Conservation (phyloP, 2,888 invertebrate species). For the Amorpha juglandis region DNA sequence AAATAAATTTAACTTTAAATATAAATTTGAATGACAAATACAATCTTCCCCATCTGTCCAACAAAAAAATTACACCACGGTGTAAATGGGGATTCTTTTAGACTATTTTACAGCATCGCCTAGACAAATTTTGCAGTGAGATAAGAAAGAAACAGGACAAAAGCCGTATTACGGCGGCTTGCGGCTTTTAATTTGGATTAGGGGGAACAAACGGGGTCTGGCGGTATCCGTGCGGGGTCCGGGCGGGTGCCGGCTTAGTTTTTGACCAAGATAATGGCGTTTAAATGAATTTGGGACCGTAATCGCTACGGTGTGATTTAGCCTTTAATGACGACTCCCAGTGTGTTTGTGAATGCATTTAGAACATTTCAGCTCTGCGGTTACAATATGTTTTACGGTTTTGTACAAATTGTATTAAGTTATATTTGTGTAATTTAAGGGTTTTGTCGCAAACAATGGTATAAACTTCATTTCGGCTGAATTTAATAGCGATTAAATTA, state of each 20-base stretch:
- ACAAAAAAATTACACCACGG: conserved; percentile 39
- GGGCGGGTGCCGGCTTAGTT: conserved; percentile 59
- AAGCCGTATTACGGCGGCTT: conserved; percentile 69
- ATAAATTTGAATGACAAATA: too few relatives aligned
- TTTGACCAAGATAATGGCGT: conserved; percentile 68
- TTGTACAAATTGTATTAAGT: not conserved
- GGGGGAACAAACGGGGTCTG: conserved; percentile 53
- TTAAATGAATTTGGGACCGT: conserved; percentile 69
- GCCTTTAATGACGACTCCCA: conserved; percentile 33
- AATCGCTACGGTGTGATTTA: conserved; percentile 42
- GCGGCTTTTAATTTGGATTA: conserved; percentile 75
- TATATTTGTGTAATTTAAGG: not conserved
- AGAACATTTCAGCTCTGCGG: not conserved
- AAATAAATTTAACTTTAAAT: too few relatives aligned
- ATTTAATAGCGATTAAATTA: too few relatives aligned
- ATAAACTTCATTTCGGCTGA: too few relatives aligned
- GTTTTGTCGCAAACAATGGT: too few relatives aligned
- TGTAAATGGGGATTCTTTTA: conserved; percentile 56
- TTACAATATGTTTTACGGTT: not conserved
- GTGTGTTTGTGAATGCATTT: conserved; percentile 16
- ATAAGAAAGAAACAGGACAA: conserved; percentile 82
- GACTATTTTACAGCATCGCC: conserved; percentile 77
- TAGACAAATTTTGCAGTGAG: conserved; percentile 80
- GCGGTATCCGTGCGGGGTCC: conserved; percentile 50
- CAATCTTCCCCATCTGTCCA: not conserved